Base-by-base conservation (phyloP, 2,113 vertebrate species). In the Prietella phreatophila region DNA sequence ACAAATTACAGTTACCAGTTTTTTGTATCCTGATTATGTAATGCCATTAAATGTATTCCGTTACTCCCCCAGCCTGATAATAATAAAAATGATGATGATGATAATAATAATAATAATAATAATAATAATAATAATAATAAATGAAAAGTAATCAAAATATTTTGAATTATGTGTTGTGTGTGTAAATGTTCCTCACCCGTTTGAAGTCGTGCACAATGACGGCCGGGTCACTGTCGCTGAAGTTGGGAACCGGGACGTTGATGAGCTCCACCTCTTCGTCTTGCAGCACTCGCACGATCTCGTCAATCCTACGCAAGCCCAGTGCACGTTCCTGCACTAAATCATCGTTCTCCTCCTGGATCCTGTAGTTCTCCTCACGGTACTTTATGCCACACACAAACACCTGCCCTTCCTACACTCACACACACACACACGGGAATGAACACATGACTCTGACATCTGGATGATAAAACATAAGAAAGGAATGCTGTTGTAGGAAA, bases 181-280 rank as follows among this genome's bases (percentile, higher is more conserved):
- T 15, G 80, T 11, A 4, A 20, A 15, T 20, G 22, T 33, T 60
- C 30, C 50, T 73, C 27, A 82, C 78, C 84, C 33, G 61, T 60
- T 19, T 83, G 58, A 82, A 84, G 50, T 84, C 73, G 0, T 42
- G 76, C 91, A 95, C 93, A 27, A 88, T 88, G 63, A 82, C 96
- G 2, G 97, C 98, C 25, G 98, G 96, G 88, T 85, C 84, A 15
- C 84, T 88, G 33, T 88, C 79, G 8, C 96, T 96, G 91, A 99
- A 99, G 82, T 98, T 97, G 0, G 98, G 98, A 47, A 99, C 97
- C 1, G 97, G 98, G 22, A 99, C 96, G 0, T 93, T 97, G 93
- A 99, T 99, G 88, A 99, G 94, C 89, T 97, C 97, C 87, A 99
- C 97, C 84, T 97, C 96, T 9, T 98, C 96, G 22, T 94, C 93